These are phyloP conservation scores for Thinocorus orbignyianus DNA, from an alignment of 2,113 vertebrate genomes.

Conservation along the genomic window DNA sequence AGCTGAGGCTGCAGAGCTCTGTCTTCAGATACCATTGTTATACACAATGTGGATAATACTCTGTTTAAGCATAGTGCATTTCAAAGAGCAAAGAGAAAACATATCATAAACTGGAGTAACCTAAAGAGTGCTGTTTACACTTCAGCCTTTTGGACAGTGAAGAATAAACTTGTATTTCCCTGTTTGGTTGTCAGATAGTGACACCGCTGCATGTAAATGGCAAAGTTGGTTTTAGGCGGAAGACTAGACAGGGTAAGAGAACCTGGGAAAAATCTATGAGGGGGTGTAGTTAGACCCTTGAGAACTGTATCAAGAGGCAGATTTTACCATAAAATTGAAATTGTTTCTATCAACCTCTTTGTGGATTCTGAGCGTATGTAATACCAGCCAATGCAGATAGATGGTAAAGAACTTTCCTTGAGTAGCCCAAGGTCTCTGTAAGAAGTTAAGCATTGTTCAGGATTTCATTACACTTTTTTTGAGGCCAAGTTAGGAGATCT, in stretches of 20 bases:
- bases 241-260: not conserved
- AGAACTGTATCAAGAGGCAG: not conserved
- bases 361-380: not conserved
- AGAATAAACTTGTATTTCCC: not conserved
- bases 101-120: not conserved
- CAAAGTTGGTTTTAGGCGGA: not conserved
- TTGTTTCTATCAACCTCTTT: not conserved
- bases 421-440: not conserved
- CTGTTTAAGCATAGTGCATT: not conserved
- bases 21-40: not conserved
- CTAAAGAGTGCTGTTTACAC: not conserved
- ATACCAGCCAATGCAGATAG: not conserved
- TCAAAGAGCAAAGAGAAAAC: not conserved
- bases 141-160: not conserved
- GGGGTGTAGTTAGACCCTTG: not conserved
- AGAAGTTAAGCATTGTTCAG: not conserved
- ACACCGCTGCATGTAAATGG: not conserved
- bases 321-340: not conserved
- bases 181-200: not conserved
- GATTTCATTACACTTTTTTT: not conserved
- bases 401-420: not conserved
- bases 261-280: not conserved
- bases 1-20: not conserved
- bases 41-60: not conserved
- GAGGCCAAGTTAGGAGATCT: not conserved